These are phyloP conservation scores for Polypedilum vanderplanki DNA, from an alignment of 1,140 invertebrate species.

Conservation along the genomic window DNA sequence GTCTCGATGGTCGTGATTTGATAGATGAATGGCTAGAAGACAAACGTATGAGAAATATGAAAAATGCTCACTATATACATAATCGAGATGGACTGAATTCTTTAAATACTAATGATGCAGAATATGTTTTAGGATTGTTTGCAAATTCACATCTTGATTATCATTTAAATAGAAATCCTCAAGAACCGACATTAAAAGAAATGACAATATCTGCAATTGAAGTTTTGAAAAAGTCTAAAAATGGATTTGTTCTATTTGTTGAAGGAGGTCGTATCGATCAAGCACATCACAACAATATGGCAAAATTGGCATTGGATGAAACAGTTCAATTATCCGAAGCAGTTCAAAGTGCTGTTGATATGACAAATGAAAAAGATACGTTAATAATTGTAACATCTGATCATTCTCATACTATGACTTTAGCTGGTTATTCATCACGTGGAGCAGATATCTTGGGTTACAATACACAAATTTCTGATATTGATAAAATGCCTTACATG, in stretches of 20 bases:
- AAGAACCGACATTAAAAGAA: constrained; percentile 66
- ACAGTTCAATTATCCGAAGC: constrained; percentile 69
- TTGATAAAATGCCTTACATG: constrained; percentile 61
- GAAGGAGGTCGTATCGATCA: constrained; percentile 83
- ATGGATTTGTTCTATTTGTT: constrained; percentile 82
- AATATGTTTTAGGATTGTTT: constrained; percentile 51
- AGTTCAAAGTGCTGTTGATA: constrained; percentile 56
- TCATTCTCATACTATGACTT: constrained; percentile 61
- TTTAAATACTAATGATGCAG: constrained; percentile 41
- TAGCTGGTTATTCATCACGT: constrained; percentile 60
- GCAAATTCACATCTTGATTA: constrained; percentile 49
- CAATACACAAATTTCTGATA: constrained; percentile 41
- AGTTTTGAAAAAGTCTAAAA: constrained; percentile 65
- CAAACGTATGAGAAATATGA: constrained; percentile 42
- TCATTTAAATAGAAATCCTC: constrained; percentile 46
- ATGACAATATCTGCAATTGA: constrained; percentile 75
- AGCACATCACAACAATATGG: constrained; percentile 75
- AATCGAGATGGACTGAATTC: constrained; percentile 40
- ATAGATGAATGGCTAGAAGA: constrained; percentile 35
- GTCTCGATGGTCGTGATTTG: constrained; percentile 12
- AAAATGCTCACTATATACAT: constrained; percentile 50
- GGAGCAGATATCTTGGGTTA: constrained; percentile 60
- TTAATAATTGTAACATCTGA: constrained; percentile 71
- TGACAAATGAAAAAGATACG: constrained; percentile 64
- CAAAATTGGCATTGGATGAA: constrained; percentile 68